Evolutionary conservation across 2,113 vertebrate genomes (phyloP).

Genomic region (Oreochromis spilurus): DNA sequence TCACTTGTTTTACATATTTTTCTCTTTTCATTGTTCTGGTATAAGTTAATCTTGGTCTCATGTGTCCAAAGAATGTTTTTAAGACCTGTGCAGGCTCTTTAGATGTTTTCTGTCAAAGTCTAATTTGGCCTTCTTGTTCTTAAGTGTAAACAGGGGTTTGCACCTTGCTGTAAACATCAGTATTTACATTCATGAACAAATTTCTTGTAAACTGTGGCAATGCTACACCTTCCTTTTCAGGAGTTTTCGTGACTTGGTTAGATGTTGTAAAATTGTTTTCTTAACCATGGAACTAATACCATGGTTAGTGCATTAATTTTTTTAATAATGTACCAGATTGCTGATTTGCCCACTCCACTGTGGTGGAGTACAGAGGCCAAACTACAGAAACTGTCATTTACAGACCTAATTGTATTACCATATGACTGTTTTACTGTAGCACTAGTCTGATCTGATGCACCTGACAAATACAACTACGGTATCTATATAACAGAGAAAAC

Average conservation of each 20-base stretch:
- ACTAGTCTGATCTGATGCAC: neutral
- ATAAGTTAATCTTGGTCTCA: neutral
- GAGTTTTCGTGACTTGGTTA: neutral
- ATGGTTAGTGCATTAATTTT: neutral
- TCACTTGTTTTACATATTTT: neutral
- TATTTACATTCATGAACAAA: neutral
- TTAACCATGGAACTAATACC: neutral
- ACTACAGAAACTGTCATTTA: neutral
- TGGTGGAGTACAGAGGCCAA: neutral
- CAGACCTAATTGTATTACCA: neutral
- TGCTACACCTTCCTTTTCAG: neutral
- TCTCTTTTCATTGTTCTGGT: neutral
- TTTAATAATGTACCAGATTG: neutral
- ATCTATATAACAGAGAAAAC: neutral
- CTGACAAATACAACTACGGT: neutral
- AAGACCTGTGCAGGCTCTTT: neutral
- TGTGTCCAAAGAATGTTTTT: neutral
- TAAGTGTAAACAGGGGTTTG: neutral
- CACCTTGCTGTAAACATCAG: neutral
- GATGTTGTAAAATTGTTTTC: neutral
- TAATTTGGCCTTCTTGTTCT: neutral
- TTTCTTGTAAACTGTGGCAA: neutral
- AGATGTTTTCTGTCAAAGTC: neutral
- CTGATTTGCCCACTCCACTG: neutral
- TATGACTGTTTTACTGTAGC: neutral